These are phyloP conservation scores for Dryobates pubescens DNA, from an alignment of 2,797 vertebrate species.

Conservation along the genomic window DNA sequence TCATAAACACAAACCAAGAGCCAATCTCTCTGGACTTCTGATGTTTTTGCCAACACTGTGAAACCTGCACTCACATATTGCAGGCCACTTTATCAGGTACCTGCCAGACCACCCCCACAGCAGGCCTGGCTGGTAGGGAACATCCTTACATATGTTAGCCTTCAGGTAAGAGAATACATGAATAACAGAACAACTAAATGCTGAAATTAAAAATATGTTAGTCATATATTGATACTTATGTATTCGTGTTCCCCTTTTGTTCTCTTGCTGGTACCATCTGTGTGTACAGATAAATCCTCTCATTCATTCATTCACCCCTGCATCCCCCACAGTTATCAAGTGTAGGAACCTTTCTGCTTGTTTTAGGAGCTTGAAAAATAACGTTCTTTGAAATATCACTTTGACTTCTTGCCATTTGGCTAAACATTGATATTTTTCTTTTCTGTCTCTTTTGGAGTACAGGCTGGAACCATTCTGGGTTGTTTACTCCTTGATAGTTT, in stretches of 20 bases:
- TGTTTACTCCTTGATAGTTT: constrained; percentile 14
- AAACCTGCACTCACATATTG: accelerated
- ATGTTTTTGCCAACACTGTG: background rate
- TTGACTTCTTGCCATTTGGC: constrained; percentile 15
- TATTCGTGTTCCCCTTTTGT: background rate
- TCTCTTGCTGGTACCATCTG: background rate
- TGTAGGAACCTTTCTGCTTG: background rate
- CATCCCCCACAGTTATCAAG: background rate
- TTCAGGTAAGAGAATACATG: background rate
- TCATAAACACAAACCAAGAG: background rate
- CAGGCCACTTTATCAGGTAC: background rate
- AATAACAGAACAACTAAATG: background rate
- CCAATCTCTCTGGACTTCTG: background rate
- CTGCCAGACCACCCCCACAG: background rate
- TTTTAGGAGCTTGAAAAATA: constrained; percentile 4
- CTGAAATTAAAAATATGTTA: background rate
- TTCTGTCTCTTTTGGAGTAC: background rate
- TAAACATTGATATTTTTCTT: background rate
- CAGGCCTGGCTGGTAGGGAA: background rate
- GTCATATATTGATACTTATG: background rate
- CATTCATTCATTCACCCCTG: background rate
- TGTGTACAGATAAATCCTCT: background rate
- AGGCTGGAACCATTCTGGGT: background rate
- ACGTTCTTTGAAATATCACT: background rate
- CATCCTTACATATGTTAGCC: background rate